These are phyloP conservation scores for Battus philenor DNA, from an alignment of 1,140 invertebrate genomes.

Conservation along the genomic window DNA sequence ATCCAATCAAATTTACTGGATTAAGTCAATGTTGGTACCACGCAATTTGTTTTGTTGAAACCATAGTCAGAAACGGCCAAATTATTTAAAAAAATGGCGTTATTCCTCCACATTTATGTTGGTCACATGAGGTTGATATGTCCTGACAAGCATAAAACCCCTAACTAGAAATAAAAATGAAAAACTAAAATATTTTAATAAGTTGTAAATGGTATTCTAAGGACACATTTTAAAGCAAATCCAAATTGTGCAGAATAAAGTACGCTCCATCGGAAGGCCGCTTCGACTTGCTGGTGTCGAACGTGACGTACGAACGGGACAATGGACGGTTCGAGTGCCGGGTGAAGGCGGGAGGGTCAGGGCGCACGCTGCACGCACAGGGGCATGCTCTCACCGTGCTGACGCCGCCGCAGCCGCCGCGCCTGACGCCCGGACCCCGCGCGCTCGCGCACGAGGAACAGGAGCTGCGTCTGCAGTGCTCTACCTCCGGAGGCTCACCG, in stretches of 20 bases:
- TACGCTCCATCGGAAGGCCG: conserved; percentile 86
- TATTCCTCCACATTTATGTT: too few relatives aligned
- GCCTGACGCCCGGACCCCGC: conserved; percentile 82
- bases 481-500: conserved; percentile 90
- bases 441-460: conserved; percentile 88
- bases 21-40: too few relatives aligned
- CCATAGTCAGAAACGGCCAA: too few relatives aligned
- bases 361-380: conserved; percentile 88
- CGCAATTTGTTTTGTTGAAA: too few relatives aligned
- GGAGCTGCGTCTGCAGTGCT: conserved; percentile 86
- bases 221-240: too few relatives aligned
- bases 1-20: too few relatives aligned
- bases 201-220: too few relatives aligned
- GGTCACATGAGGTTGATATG: too few relatives aligned
- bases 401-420: conserved; percentile 86
- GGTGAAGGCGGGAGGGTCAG: conserved; percentile 89
- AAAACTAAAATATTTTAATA: too few relatives aligned
- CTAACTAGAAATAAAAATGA: too few relatives aligned
- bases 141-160: too few relatives aligned
- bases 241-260: conserved; percentile 82
- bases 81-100: too few relatives aligned
- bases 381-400: conserved; percentile 90
- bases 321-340: conserved; percentile 95
- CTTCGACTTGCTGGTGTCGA: conserved; percentile 91
- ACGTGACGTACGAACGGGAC: conserved; percentile 91